phyloP scores from a whole-genome alignment of 2,888 invertebrate genomes.

The Nebria brevicollis region DNA sequence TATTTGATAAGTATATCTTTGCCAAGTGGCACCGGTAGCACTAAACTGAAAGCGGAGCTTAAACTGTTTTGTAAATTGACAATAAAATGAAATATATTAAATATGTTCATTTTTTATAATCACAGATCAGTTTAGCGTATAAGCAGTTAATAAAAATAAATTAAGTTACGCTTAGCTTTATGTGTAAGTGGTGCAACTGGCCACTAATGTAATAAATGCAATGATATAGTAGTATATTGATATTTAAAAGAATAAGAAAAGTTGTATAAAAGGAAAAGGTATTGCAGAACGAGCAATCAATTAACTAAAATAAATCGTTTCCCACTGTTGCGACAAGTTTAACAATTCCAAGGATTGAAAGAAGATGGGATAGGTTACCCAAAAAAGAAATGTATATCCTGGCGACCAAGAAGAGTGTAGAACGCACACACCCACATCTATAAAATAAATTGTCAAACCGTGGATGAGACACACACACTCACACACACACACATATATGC shows the following conservation, averaged over 20 bases:
- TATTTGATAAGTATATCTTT: too few species aligned
- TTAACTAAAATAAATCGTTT: not conserved
- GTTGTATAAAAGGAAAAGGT: not conserved
- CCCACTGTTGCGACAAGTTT: not conserved
- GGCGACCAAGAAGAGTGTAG: not conserved
- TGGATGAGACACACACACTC: constrained; percentile 23
- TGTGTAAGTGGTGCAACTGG: too few species aligned
- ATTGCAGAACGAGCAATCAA: not conserved
- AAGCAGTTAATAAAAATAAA: too few species aligned
- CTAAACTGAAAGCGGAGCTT: too few species aligned
- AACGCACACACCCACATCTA: constrained; percentile 58
- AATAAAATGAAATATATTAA: too few species aligned
- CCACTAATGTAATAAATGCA: too few species aligned
- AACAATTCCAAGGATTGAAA: not conserved
- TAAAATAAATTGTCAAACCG: constrained; percentile 65
- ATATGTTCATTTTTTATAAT: too few species aligned
- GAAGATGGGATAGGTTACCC: not conserved
- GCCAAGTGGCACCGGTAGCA: too few species aligned
- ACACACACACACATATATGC: constrained; percentile 58
- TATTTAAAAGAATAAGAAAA: not conserved
- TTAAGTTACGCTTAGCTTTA: too few species aligned
- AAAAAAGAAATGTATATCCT: not conserved
- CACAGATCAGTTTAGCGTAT: too few species aligned
- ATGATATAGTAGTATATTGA: too few species aligned
- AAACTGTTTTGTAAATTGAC: too few species aligned